Conservation (phyloP, 2,888 invertebrate genomes). For the Parnassius apollo region DNA sequence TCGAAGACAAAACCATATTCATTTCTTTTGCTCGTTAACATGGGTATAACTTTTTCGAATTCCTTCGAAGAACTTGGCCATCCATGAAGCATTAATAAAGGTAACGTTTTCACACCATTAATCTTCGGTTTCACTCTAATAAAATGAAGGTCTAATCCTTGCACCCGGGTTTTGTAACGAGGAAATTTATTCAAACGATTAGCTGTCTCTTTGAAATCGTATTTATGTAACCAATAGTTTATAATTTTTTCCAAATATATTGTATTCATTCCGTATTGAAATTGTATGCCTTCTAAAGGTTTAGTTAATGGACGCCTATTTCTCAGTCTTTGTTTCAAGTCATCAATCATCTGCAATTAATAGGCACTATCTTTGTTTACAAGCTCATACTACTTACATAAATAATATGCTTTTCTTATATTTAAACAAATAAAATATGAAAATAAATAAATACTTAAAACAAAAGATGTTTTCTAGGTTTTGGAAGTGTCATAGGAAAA, state of each 20-base stretch:
- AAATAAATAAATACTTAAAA: too few species aligned
- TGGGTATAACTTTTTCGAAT: conserved; percentile 87
- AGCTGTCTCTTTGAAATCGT: conserved; percentile 84
- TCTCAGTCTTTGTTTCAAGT: conserved; percentile 81
- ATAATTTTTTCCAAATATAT: conserved; percentile 84
- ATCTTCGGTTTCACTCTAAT: conserved; percentile 83
- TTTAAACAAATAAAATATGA: too few species aligned
- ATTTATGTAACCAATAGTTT: conserved; percentile 88
- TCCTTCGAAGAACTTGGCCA: conserved; percentile 94
- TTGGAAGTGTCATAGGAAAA: too few species aligned
- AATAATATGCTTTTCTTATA: background rate
- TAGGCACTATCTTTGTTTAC: too few species aligned
- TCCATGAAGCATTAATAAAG: conserved; percentile 89
- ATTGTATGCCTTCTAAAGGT: conserved; percentile 85
- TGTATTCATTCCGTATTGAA: conserved; percentile 92
- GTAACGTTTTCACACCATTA: conserved; percentile 63
- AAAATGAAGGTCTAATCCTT: conserved; percentile 88
- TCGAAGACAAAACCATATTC: conserved; percentile 85
- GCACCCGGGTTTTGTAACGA: conserved; percentile 89
- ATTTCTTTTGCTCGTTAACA: conserved; percentile 78
- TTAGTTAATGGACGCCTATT: conserved; percentile 73
- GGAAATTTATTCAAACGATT: conserved; percentile 85
- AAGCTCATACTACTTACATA: background rate
- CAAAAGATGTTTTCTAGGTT: too few species aligned
- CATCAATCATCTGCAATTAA: conserved; percentile 71